These are phyloP conservation scores for Pseudorasbora parva DNA, from an alignment of 2,113 vertebrate genomes.

Conservation along the genomic window DNA sequence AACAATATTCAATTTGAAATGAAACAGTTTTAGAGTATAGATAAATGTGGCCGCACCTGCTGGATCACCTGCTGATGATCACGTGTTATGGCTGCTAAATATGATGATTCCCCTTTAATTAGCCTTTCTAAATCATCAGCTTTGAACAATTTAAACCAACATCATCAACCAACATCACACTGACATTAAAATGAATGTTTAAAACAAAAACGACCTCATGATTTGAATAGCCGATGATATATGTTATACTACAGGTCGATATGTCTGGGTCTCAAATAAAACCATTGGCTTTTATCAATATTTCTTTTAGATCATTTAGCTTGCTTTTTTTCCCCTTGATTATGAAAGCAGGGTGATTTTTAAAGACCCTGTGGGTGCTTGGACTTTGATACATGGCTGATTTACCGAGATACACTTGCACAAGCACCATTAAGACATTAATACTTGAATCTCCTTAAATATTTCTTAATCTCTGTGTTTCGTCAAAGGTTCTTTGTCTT, in stretches of 20 bases:
- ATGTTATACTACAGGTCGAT: not conserved
- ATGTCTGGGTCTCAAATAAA: slow-evolving; percentile 3
- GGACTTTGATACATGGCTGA: slow-evolving; percentile 5
- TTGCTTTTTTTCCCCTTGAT: not conserved
- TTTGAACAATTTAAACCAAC: not conserved
- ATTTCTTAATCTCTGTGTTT: slow-evolving; percentile 52
- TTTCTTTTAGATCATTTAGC: slow-evolving; percentile 1
- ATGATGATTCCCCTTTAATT: slow-evolving; percentile 1
- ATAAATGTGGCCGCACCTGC: not conserved
- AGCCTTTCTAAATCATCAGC: not conserved
- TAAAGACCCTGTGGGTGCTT: not conserved
- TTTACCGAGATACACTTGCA: not conserved
- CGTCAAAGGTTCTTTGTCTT: slow-evolving; percentile 51
- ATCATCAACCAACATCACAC: not conserved
- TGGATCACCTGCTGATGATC: not conserved
- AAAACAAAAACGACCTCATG: not conserved
- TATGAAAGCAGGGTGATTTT: slow-evolving; percentile 22
- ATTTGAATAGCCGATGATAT: slow-evolving; percentile 10
- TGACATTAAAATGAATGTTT: not conserved
- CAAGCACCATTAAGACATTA: slow-evolving; percentile 42
- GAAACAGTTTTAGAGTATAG: not conserved
- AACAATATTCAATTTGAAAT: not conserved
- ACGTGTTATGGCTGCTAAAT: not conserved
- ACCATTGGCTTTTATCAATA: not conserved
- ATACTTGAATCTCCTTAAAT: slow-evolving; percentile 52